phyloP scores from a whole-genome alignment of 2,113 vertebrate genomes.

The Cygnus buccinator region DNA sequence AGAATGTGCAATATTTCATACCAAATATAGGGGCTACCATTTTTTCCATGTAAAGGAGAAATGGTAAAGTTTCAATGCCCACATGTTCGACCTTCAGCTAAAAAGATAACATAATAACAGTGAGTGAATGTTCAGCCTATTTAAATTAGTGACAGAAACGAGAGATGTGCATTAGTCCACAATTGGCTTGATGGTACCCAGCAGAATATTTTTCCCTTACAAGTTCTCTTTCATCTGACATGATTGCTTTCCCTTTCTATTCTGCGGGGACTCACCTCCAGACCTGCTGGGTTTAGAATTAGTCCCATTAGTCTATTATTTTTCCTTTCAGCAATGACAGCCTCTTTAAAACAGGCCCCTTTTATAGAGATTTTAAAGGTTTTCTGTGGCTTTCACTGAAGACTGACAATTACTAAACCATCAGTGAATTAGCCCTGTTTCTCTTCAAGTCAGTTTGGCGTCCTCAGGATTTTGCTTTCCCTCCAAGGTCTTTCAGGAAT shows the following conservation, averaged over 20 bases:
- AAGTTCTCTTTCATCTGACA: conserved; percentile 34
- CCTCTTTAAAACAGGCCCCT: neutral
- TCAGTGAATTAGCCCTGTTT: conserved; percentile 7
- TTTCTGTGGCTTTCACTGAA: conserved; percentile 40
- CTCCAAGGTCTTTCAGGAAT: conserved; percentile 33
- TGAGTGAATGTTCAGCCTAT: conserved; percentile 24
- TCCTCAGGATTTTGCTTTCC: neutral
- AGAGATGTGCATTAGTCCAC: conserved; percentile 51
- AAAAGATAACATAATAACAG: conserved; percentile 32
- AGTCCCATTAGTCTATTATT: conserved; percentile 54
- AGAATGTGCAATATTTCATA: neutral
- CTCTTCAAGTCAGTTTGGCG: neutral
- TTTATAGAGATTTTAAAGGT: conserved; percentile 30
- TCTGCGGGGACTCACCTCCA: neutral
- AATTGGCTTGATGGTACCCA: conserved; percentile 14
- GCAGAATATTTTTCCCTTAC: conserved; percentile 43
- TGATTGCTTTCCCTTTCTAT: conserved; percentile 55
- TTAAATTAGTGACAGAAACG: conserved; percentile 46
- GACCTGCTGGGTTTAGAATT: conserved; percentile 47
- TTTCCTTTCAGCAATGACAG: conserved; percentile 39
- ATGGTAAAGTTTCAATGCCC: neutral
- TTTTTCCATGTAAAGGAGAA: neutral
- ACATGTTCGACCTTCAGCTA: neutral
- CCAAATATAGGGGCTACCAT: neutral
- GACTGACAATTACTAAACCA: conserved; percentile 8